phyloP scores from a whole-genome alignment of 2,797 vertebrate genomes.

The Mus minutoides region DNA sequence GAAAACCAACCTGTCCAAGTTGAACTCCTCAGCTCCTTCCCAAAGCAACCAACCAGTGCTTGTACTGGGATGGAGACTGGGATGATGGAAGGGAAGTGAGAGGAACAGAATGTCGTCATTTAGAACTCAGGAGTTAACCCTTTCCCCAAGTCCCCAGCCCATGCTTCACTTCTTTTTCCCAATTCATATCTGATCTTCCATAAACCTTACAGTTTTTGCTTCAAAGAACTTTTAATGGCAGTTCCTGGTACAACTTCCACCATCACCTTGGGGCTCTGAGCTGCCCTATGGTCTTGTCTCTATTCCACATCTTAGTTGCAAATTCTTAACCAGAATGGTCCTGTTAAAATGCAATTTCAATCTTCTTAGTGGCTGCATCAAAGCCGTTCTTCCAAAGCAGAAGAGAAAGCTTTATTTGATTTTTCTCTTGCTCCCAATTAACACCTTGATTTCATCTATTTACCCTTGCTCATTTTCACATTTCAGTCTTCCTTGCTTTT shows the following conservation, averaged over 20 bases:
- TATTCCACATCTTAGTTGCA: neutral
- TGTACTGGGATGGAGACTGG: neutral
- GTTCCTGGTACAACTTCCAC: neutral
- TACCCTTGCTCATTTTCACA: neutral
- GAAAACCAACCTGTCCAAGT: neutral
- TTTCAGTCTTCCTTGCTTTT: neutral
- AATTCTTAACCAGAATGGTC: neutral
- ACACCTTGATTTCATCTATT: neutral
- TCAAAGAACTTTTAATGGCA: neutral
- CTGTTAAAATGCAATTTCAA: neutral
- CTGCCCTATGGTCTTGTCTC: neutral
- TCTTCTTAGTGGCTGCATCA: neutral
- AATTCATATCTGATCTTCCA: neutral
- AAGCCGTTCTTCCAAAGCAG: neutral
- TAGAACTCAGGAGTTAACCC: neutral
- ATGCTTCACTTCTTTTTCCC: neutral
- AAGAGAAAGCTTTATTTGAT: neutral
- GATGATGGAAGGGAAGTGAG: accelerated
- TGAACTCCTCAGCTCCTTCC: neutral
- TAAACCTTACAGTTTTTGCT: neutral
- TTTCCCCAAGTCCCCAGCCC: neutral
- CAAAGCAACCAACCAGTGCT: neutral
- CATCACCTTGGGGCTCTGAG: too few relatives aligned
- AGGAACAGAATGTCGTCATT: neutral
- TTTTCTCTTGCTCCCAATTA: neutral